Evolutionary conservation across 2,888 invertebrate species (phyloP).

Genomic region (Saturnia japonica): DNA sequence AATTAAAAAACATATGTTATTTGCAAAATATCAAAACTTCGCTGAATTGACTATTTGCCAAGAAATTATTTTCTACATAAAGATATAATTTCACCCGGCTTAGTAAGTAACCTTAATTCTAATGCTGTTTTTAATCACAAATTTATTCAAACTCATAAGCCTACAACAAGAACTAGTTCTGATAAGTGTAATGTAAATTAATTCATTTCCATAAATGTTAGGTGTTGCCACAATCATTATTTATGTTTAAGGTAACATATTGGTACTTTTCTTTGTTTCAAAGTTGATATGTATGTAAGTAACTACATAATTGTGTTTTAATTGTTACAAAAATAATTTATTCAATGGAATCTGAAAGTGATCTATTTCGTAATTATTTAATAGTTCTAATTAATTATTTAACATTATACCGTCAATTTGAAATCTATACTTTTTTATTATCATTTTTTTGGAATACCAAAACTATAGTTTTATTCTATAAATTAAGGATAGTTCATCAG

Average conservation of each 20-base stretch:
- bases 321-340: background rate
- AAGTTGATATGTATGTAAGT: background rate
- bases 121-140: background rate
- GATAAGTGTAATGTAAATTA: background rate
- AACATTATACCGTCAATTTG: no score
- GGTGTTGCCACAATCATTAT: background rate
- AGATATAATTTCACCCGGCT: background rate
- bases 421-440: no score
- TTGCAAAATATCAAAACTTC: no score
- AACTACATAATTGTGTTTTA: background rate
- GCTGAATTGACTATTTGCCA: background rate
- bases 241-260: background rate
- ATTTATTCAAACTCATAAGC: background rate
- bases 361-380: no score
- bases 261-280: background rate
- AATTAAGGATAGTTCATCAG: no score
- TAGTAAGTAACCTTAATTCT: background rate
- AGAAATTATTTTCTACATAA: background rate
- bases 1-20: no score
- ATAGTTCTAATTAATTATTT: no score
- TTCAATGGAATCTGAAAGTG: no score
- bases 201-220: slow-evolving; percentile 5
- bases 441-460: no score
- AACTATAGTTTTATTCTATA: no score
- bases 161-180: background rate